Base-by-base conservation (phyloP, 1,140 invertebrate genomes). In the Ips nitidus region DNA sequence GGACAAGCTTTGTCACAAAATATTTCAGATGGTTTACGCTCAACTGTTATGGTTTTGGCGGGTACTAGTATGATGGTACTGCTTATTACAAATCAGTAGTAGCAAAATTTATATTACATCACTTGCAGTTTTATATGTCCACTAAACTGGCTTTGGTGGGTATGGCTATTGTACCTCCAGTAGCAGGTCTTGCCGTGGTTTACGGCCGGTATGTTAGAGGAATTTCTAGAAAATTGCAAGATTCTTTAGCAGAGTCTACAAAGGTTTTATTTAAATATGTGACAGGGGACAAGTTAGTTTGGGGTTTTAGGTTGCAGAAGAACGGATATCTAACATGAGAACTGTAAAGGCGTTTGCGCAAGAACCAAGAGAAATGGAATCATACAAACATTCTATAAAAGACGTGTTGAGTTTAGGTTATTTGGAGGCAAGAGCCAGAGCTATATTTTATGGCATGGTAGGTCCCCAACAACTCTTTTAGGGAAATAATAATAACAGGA, bases 311-410 rank as follows among this genome's bases (percentile, higher is more conserved):
- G 86, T 90, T 38, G 94, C 94, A 1, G 95, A 98, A 83, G 97
- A 99, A 78, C 90, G 90, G 74, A 92, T 99, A 52, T 88, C 91
- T 39, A 98, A 97, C 79, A 93, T 99, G 69, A 86, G 95, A 75
- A 98, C 96, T 2, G 96, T 99, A 0, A 92, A 97, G 82, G 89
- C 91, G 1, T 98, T 98, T 80, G 93, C 90, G 2, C 91, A 94
- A 76, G 96, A 98, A 79, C 73, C 83, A 2, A 86, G 85, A 71
- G 97, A 98, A 84, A 86, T 89, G 39, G 73, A 84, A 37, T 79
- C 82, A 1, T 98, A 97, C 76, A 83, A 83, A 56, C 73, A 80
- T 1, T 89, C 90, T 75, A 88, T 98, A 52, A 78, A 89, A 36
- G 82, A 91, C 53, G 86, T 98, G 36, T 81, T 98, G 4, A 76